A percentile compares a stretch with the other conserved stretches of the same genome.
These are phyloP conservation scores for Cavia aperea DNA, from an alignment of 2,113 vertebrate species.

Conservation along the genomic window DNA sequence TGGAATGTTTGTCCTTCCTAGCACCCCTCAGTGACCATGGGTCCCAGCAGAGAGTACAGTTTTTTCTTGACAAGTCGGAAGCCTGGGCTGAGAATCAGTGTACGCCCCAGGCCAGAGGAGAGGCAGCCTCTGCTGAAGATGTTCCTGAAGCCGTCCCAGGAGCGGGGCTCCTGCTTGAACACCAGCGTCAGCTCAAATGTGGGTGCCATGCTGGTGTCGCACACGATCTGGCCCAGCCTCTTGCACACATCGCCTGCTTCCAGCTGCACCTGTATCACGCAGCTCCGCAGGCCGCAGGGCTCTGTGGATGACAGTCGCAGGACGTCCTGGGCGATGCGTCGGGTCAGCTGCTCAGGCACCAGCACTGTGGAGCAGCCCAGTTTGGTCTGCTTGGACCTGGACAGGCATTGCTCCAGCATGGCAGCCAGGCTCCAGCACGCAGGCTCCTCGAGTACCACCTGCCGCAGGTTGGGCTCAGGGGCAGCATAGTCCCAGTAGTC, in stretches of 20 bases:
- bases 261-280: conserved; percentile 81
- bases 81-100: conserved; percentile 84
- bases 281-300: conserved; percentile 86
- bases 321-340: conserved; percentile 80
- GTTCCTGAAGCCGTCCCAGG: conserved; percentile 83
- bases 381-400: conserved; percentile 83
- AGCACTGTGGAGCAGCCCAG: conserved; percentile 85
- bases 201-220: conserved; percentile 82
- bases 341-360: conserved; percentile 84
- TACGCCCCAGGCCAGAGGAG: conserved; percentile 74
- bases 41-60: conserved; percentile 84
- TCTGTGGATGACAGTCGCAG: conserved; percentile 81
- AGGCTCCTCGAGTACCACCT: conserved; percentile 77
- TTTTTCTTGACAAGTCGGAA: conserved; percentile 87
- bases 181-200: conserved; percentile 89
- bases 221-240: conserved; percentile 82
- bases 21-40: conserved; percentile 84
- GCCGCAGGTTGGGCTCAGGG: conserved; percentile 76
- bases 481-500: conserved; percentile 83
- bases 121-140: conserved; percentile 83
- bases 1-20: conserved; percentile 43
- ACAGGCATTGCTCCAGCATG: conserved; percentile 85
- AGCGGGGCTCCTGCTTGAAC: conserved; percentile 85
- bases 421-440: conserved; percentile 80
- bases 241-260: conserved; percentile 80